Conservation (phyloP, 2,113 vertebrate genomes). For the Macquaria australasica region DNA sequence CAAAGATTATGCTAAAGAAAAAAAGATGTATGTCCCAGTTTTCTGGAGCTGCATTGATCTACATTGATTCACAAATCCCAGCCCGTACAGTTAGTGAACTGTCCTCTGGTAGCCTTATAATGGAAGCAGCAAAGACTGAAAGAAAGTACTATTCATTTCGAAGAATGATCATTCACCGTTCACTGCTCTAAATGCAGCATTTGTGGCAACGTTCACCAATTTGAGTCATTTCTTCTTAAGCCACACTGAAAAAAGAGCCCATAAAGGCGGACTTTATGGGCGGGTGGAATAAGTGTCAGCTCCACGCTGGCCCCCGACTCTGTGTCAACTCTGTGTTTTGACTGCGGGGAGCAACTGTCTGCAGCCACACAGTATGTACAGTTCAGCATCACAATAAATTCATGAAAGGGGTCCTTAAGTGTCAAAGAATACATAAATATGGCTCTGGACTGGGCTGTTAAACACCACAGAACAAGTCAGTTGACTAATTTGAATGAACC, state of each 20-base stretch:
- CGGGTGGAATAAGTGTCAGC: slow-evolving; percentile 69
- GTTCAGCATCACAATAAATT: slow-evolving; percentile 11
- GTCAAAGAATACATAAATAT: slow-evolving; percentile 6
- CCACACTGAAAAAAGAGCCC: slow-evolving; percentile 15
- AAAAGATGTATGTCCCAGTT: background rate
- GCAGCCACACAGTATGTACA: background rate
- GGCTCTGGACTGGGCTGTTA: background rate
- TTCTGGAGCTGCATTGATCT: background rate
- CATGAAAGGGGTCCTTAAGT: slow-evolving; percentile 8
- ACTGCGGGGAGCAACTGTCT: slow-evolving; percentile 23
- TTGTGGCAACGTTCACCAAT: slow-evolving; percentile 62
- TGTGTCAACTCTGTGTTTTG: slow-evolving; percentile 31
- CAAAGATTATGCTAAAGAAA: background rate
- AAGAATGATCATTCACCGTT: slow-evolving; percentile 58
- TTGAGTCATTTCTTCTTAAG: slow-evolving; percentile 58
- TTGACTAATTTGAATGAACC: background rate
- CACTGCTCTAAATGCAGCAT: slow-evolving; percentile 64
- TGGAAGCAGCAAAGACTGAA: slow-evolving; percentile 26
- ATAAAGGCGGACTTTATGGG: slow-evolving; percentile 73
- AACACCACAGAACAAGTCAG: background rate
- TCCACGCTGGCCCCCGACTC: slow-evolving; percentile 22
- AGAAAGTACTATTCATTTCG: slow-evolving; percentile 62
- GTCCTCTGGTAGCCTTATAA: background rate
- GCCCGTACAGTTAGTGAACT: slow-evolving; percentile 3
- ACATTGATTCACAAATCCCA: background rate